Evolutionary conservation across 2,797 vertebrate genomes (phyloP), one percentile per base, ranked within the genome.

Genomic region (Naso thynnoides): DNA sequence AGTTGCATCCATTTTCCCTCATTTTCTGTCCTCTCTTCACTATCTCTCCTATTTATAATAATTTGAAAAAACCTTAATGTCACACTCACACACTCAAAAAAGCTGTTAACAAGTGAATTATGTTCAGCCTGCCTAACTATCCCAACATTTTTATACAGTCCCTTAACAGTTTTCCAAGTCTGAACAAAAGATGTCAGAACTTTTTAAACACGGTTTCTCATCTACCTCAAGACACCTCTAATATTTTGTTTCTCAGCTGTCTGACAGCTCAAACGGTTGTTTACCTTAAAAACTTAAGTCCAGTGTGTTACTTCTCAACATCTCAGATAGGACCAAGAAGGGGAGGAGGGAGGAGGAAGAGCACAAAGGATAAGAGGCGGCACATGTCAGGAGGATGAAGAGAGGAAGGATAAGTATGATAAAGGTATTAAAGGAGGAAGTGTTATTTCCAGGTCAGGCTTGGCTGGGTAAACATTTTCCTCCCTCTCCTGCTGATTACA

Each of bases 361-460:
- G 24, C 21, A 18, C 0, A 0, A 3, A 11, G 39, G 33, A 31
- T 19, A 18, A 36, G 45, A 57, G 24, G 45, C 24, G 60, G 6
- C 52, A 47, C 26, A 42, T 36, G 33, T 44, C 24, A 31, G 5
- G 19, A 16, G 26, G 18, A 48, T 57, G 21, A 55, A 50, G 44
- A 52, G n/a, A 1, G 10, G 24, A 38, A 24, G 42, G 10, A 67
- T 31, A 60, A 39, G 65, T 26, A 49, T 63, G 29, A 39, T 47
- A 10, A 48, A 68, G 38, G 47, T 48, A 66, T 56, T 21, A 52
- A 50, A 21, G n/a, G 26, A 50, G 57, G n/a, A 36, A 3, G 26
- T 60, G 36, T 58, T 7, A 14, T 7, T 66, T 75, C 36, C 36
- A 58, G 45, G 62, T 63, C 47, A 58, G 24, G 18, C 29, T 8